A percentile compares a stretch with the other conserved stretches of the same genome.
phyloP scores from a whole-genome alignment of 2,797 vertebrate genomes.

The Fundulus diaphanus region DNA sequence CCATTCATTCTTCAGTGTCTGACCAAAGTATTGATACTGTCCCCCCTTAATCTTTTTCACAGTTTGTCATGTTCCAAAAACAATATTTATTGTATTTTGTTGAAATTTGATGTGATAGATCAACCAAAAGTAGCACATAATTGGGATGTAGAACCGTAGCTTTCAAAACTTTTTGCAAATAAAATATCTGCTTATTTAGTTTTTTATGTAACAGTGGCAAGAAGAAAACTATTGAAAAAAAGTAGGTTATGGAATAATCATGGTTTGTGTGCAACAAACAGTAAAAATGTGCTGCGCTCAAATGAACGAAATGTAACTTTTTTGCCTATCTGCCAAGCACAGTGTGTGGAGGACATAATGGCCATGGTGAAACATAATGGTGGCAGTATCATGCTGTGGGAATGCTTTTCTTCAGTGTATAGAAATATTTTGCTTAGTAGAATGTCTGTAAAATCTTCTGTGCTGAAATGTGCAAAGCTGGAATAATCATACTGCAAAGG shows the following conservation, averaged over 20 bases:
- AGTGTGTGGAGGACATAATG: not conserved
- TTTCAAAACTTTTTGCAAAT: not conserved
- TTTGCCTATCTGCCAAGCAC: not conserved
- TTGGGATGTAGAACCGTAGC: not conserved
- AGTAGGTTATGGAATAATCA: not conserved
- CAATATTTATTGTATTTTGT: not conserved
- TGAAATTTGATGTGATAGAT: not conserved
- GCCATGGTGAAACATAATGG: not conserved
- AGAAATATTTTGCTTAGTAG: too few species aligned
- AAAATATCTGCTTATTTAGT: not conserved
- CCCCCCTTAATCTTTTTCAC: not conserved
- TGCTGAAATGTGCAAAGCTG: not conserved
- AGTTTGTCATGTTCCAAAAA: not conserved
- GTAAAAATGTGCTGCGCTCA: not conserved
- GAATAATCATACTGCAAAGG: not conserved
- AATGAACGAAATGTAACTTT: not conserved
- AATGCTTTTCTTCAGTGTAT: not conserved
- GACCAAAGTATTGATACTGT: not conserved
- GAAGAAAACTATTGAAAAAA: not conserved
- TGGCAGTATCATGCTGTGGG: not conserved
- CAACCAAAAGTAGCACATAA: not conserved
- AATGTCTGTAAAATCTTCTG: not conserved
- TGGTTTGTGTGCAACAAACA: not conserved
- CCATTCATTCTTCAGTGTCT: not conserved
- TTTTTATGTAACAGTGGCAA: not conserved